Evolutionary conservation across 1,140 invertebrate species (phyloP), one percentile per base, ranked within the genome.

Genomic region (Atta colombica): DNA sequence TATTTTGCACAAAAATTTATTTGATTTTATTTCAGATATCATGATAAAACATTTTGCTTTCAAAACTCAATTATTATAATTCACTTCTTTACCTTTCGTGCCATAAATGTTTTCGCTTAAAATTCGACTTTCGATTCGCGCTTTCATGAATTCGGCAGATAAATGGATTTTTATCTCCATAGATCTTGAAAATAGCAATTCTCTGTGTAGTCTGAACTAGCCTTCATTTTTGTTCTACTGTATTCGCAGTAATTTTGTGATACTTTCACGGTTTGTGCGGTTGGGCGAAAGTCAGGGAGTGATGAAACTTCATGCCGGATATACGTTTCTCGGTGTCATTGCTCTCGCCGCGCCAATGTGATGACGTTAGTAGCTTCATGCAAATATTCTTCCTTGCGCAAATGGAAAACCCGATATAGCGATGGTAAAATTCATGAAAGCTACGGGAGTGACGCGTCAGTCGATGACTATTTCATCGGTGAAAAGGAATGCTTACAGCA

Each of bases 241-340:
- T 39, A 18, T 28, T 28, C 28, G 10, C 45, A 55, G 66, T 60
- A 53, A 85, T 90, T 89, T 87, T 86, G 77, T 90, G 88, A 93
- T 90, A 93, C 93, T 93, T 93, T 93, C 92, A 89, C 92, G 80
- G 69, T 87, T 82, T 89, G 89, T 90, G 87, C 90, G 88, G 88
- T 86, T 87, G 85, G 88, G 93, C 93, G 93, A 93, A 93, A 93
- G 93, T 93, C 75, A 58, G 55, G 39, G 77, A 92, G 88, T 93
- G 93, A 93, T 90, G 93, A 93, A 93, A 93, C 89, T 77, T 51
- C 65, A 68, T 84, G 25, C 88, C 88, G 92, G 87, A 92, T 93
- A 92, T 93, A 87, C 87, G 66, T 72, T 80, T 8, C 77, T 77
- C 85, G 39, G 69, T 88, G 84, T 77, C 68, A 87, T 87, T 87